Percentiles rank a stretch among this genome's conserved stretches.
These are phyloP conservation scores for Nothocercus nigrocapillus DNA, from an alignment of 2,113 vertebrate genomes.

Conservation along the genomic window DNA sequence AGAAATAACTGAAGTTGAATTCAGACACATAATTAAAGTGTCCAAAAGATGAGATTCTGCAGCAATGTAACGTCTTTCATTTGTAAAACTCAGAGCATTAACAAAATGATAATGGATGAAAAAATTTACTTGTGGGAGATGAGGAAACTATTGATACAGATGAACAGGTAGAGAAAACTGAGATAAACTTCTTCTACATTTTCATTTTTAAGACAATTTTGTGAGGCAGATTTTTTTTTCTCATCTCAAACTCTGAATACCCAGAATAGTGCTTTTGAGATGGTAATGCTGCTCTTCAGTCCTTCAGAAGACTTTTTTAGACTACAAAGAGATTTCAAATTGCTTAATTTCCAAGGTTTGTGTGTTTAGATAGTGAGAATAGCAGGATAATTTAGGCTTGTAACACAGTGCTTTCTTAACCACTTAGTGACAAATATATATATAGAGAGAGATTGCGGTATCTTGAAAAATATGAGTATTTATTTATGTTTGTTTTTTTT, in stretches of 20 bases:
- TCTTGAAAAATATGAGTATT: background rate
- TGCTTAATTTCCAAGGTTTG: background rate
- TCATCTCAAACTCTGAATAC: background rate
- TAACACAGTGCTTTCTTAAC: background rate
- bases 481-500: background rate
- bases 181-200: background rate
- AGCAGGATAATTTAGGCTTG: background rate
- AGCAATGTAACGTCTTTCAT: background rate
- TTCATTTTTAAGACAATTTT: background rate
- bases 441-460: accelerated
- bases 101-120: background rate
- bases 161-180: background rate
- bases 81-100: background rate
- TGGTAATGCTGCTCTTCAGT: background rate
- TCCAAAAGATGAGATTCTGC: background rate
- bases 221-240: background rate
- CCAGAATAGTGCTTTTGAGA: background rate
- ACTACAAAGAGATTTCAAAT: background rate
- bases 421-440: background rate
- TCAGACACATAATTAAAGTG: background rate
- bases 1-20: background rate
- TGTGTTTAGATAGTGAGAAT: background rate
- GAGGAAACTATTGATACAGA: background rate
- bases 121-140: background rate
- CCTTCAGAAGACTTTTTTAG: background rate